Conservation (phyloP, 2,797 vertebrate species). For the Anniella stebbinsi region DNA sequence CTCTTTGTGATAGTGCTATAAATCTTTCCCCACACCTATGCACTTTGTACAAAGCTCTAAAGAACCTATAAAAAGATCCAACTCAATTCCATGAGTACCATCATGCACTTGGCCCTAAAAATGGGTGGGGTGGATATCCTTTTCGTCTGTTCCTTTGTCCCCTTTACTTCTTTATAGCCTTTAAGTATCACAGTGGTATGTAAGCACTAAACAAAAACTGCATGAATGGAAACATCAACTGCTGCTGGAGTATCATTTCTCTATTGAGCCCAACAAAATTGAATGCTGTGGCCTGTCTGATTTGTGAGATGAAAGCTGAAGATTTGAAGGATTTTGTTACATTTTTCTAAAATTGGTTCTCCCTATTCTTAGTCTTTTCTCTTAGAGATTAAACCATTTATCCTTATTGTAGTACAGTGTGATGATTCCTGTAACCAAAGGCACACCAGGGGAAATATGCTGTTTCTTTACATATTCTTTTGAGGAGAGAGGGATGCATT, state of each 20-base stretch:
- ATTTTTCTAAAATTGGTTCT: background rate
- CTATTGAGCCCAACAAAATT: background rate
- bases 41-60: background rate
- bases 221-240: slow-evolving; percentile 22
- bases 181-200: background rate
- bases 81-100: background rate
- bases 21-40: background rate
- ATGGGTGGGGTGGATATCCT: background rate
- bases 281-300: background rate
- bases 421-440: background rate
- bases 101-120: background rate
- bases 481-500: background rate
- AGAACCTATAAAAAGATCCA: background rate
- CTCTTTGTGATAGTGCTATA: background rate
- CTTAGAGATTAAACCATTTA: slow-evolving; percentile 6
- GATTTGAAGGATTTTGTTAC: slow-evolving; percentile 1
- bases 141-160: background rate
- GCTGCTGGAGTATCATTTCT: background rate
- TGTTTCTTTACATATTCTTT: slow-evolving; percentile 9
- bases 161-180: slow-evolving; percentile 10
- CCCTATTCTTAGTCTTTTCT: background rate
- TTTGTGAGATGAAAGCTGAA: slow-evolving; percentile 8
- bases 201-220: slow-evolving; percentile 16
- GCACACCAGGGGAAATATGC: background rate
- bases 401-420: slow-evolving; percentile 11